These are phyloP conservation scores for Apolygus lucorum DNA, from an alignment of 1,140 invertebrate species.

Conservation along the genomic window DNA sequence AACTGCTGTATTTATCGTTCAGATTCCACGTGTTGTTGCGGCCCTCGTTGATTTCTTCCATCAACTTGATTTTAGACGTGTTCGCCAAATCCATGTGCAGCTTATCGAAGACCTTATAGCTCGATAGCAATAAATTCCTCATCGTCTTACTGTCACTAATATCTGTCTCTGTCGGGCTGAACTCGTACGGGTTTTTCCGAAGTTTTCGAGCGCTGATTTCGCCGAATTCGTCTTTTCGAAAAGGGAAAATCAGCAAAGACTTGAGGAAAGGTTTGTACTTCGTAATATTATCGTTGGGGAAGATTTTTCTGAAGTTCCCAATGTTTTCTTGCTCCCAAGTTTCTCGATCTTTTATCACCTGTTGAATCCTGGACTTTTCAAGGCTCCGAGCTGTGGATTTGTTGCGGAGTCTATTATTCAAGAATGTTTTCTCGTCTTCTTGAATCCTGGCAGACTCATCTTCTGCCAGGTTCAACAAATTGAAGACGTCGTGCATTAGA, in stretches of 20 bases:
- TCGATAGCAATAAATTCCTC: not conserved
- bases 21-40: not conserved
- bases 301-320: slow-evolving; percentile 60
- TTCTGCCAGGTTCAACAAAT: slow-evolving; percentile 69
- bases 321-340: slow-evolving; percentile 70
- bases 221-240: slow-evolving; percentile 1
- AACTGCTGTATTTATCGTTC: not conserved
- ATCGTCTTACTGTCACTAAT: not conserved
- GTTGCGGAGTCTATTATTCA: slow-evolving; percentile 11
- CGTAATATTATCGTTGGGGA: slow-evolving; percentile 41
- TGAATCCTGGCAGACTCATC: slow-evolving; percentile 66
- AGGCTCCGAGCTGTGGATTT: slow-evolving; percentile 2
- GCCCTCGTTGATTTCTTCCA: not conserved
- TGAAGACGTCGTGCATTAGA: slow-evolving; percentile 69
- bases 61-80: not conserved
- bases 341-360: slow-evolving; percentile 38
- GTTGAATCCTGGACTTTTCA: slow-evolving; percentile 19
- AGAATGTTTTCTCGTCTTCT: slow-evolving; percentile 55
- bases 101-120: not conserved
- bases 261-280: slow-evolving; percentile 60
- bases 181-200: not conserved
- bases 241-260: not conserved
- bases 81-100: not conserved
- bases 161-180: not conserved
- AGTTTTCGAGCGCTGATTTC: not conserved